Evolutionary conservation across 2,113 vertebrate genomes (phyloP).

Genomic region (Ibidorhyncha struthersii): DNA sequence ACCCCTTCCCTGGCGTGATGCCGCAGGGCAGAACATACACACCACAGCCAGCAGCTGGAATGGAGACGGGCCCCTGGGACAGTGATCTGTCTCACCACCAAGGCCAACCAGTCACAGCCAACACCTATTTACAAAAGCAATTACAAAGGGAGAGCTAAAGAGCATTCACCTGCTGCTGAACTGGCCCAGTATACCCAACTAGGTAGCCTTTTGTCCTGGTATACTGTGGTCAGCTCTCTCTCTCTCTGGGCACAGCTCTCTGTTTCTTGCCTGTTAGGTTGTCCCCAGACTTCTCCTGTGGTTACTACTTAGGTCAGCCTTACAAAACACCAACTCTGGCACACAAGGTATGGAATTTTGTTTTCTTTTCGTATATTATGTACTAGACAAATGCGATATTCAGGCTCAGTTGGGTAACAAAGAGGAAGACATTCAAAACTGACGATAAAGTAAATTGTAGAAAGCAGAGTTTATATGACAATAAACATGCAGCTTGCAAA

Average conservation of each 20-base stretch:
- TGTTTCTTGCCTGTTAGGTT: accelerated
- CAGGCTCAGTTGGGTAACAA: background rate
- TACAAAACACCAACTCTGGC: background rate
- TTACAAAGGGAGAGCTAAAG: background rate
- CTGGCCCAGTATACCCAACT: accelerated
- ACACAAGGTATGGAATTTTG: background rate
- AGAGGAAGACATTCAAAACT: background rate
- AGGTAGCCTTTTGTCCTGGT: background rate
- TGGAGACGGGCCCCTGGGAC: accelerated
- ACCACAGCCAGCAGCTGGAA: accelerated
- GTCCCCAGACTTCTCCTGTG: background rate
- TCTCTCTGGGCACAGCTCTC: background rate
- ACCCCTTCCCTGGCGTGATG: background rate
- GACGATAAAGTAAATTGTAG: background rate
- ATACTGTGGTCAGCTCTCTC: accelerated
- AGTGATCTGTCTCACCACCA: background rate
- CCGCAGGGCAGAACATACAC: accelerated
- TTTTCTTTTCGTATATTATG: background rate
- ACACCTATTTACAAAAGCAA: background rate
- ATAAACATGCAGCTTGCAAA: slow-evolving; percentile 54
- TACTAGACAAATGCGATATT: background rate
- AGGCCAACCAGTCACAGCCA: accelerated
- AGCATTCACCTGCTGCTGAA: background rate
- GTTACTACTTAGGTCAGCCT: background rate
- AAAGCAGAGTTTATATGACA: slow-evolving; percentile 54